Percentiles rank a stretch among this genome's conserved stretches.
These are phyloP conservation scores for Pandemis cinnamomeana DNA, from an alignment of 2,888 invertebrate genomes.

Conservation along the genomic window DNA sequence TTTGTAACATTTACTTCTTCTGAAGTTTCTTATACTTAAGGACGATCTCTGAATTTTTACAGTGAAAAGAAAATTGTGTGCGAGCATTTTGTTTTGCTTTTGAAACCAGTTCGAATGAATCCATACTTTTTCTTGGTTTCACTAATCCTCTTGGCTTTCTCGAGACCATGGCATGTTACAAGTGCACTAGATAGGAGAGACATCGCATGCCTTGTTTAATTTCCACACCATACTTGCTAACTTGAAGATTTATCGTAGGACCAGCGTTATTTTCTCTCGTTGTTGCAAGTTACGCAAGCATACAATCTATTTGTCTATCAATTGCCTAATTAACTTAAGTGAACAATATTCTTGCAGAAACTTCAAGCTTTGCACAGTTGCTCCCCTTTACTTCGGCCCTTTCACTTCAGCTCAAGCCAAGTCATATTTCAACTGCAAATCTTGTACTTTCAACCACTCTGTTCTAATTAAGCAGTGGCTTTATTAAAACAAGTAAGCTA, in stretches of 20 bases:
- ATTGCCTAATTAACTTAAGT: slow-evolving; percentile 5
- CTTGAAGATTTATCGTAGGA: not conserved
- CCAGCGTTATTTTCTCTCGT: not conserved
- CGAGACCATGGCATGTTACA: slow-evolving; percentile 54
- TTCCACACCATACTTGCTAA: slow-evolving; percentile 14
- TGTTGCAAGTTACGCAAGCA: not conserved
- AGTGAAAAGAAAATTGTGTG: slow-evolving; percentile 10
- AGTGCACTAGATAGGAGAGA: slow-evolving; percentile 48
- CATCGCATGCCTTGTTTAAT: slow-evolving; percentile 43
- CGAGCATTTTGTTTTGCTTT: slow-evolving; percentile 14
- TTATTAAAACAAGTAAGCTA: slow-evolving; percentile 48
- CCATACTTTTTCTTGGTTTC: slow-evolving; percentile 33
- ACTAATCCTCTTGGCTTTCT: slow-evolving; percentile 29
- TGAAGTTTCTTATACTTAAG: slow-evolving; percentile 12
- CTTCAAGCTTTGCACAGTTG: slow-evolving; percentile 28
- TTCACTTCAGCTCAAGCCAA: slow-evolving; percentile 43
- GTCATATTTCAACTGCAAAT: slow-evolving; percentile 45
- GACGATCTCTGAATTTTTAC: slow-evolving; percentile 4
- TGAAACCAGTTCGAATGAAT: slow-evolving; percentile 10
- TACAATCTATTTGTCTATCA: not conserved
- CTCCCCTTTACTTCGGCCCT: slow-evolving; percentile 40
- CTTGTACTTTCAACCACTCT: slow-evolving; percentile 45
- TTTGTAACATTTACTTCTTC: slow-evolving; percentile 2
- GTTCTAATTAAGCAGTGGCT: slow-evolving; percentile 49
- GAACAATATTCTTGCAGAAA: slow-evolving; percentile 20